Base-by-base conservation (phyloP, 1,140 invertebrate species). In the Aphaenogaster rudis region DNA sequence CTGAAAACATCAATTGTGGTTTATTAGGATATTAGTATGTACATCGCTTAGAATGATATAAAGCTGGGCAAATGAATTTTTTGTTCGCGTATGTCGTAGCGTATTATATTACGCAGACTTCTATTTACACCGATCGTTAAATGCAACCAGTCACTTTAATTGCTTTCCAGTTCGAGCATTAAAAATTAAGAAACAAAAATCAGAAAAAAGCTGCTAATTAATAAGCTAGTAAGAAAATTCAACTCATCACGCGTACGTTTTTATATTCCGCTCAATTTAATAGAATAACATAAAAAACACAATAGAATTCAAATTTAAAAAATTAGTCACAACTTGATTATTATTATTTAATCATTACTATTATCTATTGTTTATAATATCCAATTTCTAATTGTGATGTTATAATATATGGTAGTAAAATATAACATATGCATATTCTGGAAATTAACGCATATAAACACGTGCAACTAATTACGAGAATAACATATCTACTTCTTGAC, bases 11-110 rank as follows among this genome's bases (percentile, higher is more conserved):
- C 13, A 39, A 61, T 61, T 36, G 36, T 21, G n/a, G 28, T 52
- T 79, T 79, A 50, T n/a, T 66, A 28, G 45, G 15, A 50, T 79
- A 64, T 79, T 79, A 79, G 33, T 48, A n/a, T 21, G 13, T 39
- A 39, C 54, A 45, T 11, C 33, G 15, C 3, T 1, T 33, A 33
- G 48, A 52, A 42, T 66, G 48, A 79, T 15, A 79, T 66, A 78
- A 50, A 66, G n/a, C 28, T 50, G 28, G 11, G 33, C 17, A 4
- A 79, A 52, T 54, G 33, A 6, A 50, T 39, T 79, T 79, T 67
- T 80, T 50, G 3, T 48, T 48, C 21, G 21, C 15, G 45, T 36
- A n/a, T 13, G n/a, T 45, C 28, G 54, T 36, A 3, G 15, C 42
- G 8, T 64, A 39, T 64, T 11, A 79, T 64, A 64, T 61, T 59